Evolutionary conservation across 2,797 vertebrate species (phyloP), one percentile per base, ranked within the genome.

Genomic region (Novumbra hubbsi): DNA sequence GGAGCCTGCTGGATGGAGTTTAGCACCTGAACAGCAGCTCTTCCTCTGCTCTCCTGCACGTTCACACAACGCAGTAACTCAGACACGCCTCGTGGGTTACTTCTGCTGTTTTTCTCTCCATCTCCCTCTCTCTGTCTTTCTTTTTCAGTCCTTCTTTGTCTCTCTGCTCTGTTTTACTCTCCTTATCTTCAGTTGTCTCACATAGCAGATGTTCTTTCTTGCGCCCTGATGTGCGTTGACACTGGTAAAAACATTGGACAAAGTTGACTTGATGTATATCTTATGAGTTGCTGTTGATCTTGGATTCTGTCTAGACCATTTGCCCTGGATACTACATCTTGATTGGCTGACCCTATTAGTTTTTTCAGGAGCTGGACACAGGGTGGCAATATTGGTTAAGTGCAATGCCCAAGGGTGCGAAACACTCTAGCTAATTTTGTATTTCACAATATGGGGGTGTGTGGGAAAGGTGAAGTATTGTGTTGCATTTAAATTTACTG

Each of bases 51-150:
- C 5, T 21, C 68, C 55, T 48, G 24, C 57, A 41, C 64, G 84
- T 76, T 78, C n/a, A 79, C 79, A 78, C 70, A 74, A 24, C 64
- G 84, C 77, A 77, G n/a, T 79, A 77, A 78, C 70, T 75, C 45
- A 83, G 86, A 88, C 85, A 86, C 78, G 80, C 85, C 87, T 88
- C 85, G 70, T 64, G 81, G 87, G 85, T 89, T 85, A 79, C 77
- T 68, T 80, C 85, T 72, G 83, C 80, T 78, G 79, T 72, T 27
- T 78, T 38, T 88, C 82, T 34, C 28, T 30, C 15, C 16, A 34
- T 27, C 16, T 34, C 63, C 17, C 63, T 57, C n/a, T 55, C n/a
- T 5, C 19, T 55, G 19, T 57, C 52, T 4, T 21, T 55, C n/a
- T 55, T 19, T 55, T 21, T 55, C n/a, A 21, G 7, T 55, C 52